Percentiles rank a stretch among this genome's conserved stretches.
phyloP scores from a whole-genome alignment of 37 sponge, comb jelly and placozoan genomes.

The Tethya wilhelma region DNA sequence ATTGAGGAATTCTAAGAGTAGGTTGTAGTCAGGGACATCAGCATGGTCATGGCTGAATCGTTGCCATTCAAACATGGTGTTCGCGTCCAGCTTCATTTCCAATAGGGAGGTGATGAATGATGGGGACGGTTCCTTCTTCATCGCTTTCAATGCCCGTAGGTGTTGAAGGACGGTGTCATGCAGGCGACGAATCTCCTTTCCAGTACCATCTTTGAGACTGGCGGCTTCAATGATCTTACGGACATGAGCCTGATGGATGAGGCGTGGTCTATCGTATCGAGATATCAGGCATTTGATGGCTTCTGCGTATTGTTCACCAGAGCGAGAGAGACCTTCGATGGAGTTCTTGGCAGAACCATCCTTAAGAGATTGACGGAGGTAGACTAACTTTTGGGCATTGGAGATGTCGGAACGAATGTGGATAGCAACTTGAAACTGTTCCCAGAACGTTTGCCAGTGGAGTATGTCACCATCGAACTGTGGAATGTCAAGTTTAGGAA shows the following conservation, averaged over 20 bases:
- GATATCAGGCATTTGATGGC: slow-evolving; percentile 18
- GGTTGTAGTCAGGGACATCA: slow-evolving; percentile 7
- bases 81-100: too few relatives aligned
- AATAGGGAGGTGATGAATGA: too few relatives aligned
- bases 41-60: slow-evolving; percentile 11
- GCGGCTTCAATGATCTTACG: slow-evolving; percentile 13
- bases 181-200: too few relatives aligned
- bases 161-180: too few relatives aligned
- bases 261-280: slow-evolving; percentile 18
- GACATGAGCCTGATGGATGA: slow-evolving; percentile 29
- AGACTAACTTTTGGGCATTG: slow-evolving; percentile 5
- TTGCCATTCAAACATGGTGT: slow-evolving; percentile 45
- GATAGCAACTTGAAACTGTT: slow-evolving; percentile 5
- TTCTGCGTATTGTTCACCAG: slow-evolving; percentile 10
- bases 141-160: too few relatives aligned
- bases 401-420: not conserved
- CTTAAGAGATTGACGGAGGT: slow-evolving; percentile 16
- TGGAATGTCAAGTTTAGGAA: slow-evolving; percentile 24
- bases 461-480: slow-evolving; percentile 4
- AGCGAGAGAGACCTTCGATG: slow-evolving; percentile 14
- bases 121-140: too few relatives aligned
- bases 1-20: slow-evolving; percentile 2
- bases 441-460: too few relatives aligned
- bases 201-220: not conserved
- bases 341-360: too few relatives aligned